These are phyloP conservation scores for Hypocryptadius cinnamomeus DNA, from an alignment of 2,113 vertebrate genomes.

Conservation along the genomic window DNA sequence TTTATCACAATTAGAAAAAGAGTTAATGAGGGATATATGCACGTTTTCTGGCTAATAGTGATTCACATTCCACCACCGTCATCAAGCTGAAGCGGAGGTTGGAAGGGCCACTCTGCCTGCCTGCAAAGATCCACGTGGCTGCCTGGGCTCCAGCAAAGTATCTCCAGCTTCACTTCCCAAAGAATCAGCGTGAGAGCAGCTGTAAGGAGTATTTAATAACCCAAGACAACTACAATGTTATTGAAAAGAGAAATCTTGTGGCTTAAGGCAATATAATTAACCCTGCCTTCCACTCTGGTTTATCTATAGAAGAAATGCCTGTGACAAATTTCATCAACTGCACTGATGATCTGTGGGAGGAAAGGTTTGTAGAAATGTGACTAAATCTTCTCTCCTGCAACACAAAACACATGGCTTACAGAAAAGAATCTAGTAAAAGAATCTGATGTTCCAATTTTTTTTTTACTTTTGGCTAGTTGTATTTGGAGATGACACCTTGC, in stretches of 20 bases:
- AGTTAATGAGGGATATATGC: conserved; percentile 15
- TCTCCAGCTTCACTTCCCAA: background rate
- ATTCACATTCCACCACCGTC: background rate
- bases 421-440: background rate
- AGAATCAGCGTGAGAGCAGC: background rate
- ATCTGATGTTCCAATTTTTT: background rate
- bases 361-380: background rate
- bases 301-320: background rate
- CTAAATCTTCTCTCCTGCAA: background rate
- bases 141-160: background rate
- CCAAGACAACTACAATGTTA: background rate
- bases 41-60: background rate
- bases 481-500: background rate
- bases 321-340: background rate
- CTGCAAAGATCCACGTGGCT: background rate
- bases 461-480: background rate
- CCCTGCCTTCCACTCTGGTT: background rate
- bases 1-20: conserved; percentile 39
- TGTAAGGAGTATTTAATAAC: background rate
- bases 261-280: background rate
- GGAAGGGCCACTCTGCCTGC: background rate
- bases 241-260: background rate
- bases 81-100: background rate
- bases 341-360: background rate
- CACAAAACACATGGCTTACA: background rate